Evolutionary conservation across 2,113 vertebrate genomes (phyloP).

Genomic region (Nothoprocta perdicaria): DNA sequence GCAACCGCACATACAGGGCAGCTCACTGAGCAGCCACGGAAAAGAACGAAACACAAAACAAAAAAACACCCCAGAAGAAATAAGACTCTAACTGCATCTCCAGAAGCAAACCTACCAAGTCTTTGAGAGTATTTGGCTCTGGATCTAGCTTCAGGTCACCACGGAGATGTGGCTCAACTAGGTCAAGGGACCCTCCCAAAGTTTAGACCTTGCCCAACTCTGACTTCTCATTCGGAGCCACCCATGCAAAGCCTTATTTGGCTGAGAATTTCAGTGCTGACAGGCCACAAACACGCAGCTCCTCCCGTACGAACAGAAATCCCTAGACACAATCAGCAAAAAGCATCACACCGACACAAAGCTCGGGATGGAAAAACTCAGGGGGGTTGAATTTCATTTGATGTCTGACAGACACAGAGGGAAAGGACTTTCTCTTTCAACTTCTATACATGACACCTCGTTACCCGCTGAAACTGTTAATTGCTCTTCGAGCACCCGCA

Average conservation of each 20-base stretch:
- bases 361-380: neutral
- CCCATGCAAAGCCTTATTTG: neutral
- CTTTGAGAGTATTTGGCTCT: neutral
- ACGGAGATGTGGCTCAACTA: neutral
- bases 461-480: conserved; percentile 29
- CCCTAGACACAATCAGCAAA: neutral
- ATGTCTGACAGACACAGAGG: neutral
- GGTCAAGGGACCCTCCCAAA: neutral
- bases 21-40: neutral
- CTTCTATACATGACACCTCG: neutral
- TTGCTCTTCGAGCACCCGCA: conserved; percentile 24
- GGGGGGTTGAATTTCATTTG: neutral
- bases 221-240: neutral
- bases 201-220: neutral
- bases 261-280: neutral
- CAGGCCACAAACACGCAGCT: neutral
- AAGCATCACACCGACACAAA: neutral
- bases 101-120: neutral
- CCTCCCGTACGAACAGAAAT: neutral
- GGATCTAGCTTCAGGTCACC: neutral
- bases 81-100: conserved; percentile 14
- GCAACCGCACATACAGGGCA: neutral
- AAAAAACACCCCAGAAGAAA: neutral
- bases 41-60: neutral
- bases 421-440: conserved; percentile 8